Conservation (phyloP, 2,888 invertebrate genomes). For the Magallana nippona region DNA sequence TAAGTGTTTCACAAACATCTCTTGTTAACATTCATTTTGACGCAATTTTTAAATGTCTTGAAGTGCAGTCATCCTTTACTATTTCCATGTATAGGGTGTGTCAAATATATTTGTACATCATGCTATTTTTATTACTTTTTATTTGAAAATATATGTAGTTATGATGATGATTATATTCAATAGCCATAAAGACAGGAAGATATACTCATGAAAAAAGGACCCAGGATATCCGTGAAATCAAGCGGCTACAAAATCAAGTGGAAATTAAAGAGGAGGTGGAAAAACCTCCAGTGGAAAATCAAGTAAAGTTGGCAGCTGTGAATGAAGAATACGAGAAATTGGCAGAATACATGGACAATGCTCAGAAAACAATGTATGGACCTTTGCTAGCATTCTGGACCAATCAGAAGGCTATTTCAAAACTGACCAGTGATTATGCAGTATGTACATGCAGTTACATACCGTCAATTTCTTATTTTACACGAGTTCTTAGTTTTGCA, state of each 20-base stretch:
- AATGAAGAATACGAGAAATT: constrained; percentile 35
- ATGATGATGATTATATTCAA: constrained; percentile 37
- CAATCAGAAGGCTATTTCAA: constrained; percentile 37
- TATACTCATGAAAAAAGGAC: constrained; percentile 77
- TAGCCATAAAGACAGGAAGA: constrained; percentile 78
- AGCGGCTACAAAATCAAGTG: constrained; percentile 59
- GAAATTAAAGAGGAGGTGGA: constrained; percentile 10
- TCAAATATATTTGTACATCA: no score
- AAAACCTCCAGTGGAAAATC: background rate
- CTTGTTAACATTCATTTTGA: no score
- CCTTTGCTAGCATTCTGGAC: constrained; percentile 39
- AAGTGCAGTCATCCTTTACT: no score
- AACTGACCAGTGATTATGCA: constrained; percentile 37
- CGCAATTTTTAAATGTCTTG: no score
- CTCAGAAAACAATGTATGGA: constrained; percentile 51
- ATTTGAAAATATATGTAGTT: background rate
- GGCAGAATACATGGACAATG: constrained; percentile 35
- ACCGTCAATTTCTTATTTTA: no score
- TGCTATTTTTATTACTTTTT: background rate
- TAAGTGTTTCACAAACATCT: no score
- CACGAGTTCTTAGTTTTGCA: no score
- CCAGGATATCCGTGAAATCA: constrained; percentile 75
- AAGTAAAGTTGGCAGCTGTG: background rate
- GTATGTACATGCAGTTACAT: constrained; percentile 11
- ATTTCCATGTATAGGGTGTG: no score